Evolutionary conservation across 1,140 invertebrate species (phyloP), one percentile per base, ranked within the genome.

Genomic region (Pentalonia nigronervosa): DNA sequence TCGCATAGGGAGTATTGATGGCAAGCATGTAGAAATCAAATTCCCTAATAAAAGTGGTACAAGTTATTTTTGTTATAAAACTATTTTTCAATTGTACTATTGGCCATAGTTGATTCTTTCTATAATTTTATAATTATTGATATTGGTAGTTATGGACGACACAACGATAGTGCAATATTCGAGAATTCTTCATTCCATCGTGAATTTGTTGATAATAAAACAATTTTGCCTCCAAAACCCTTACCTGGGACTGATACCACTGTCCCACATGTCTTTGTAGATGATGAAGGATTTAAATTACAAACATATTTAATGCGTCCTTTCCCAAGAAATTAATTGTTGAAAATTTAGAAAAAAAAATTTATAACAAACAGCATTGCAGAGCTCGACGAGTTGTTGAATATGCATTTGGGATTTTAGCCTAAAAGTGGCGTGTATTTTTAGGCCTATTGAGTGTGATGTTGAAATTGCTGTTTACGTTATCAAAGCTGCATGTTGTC

Each of bases 241-340:
- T 30, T 92, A 50, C 94, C 93, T 94, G 91, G 94, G 76, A 93
- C 93, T 93, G 36, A 94, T 94, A 87, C 93, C 53, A 81, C 94
- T 25, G 36, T 91, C 21, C 84, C 84, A 3, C 84, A 81, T 87
- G 93, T 84, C 45, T 67, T 88, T 48, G n/a, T 93, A 23, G 86
- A 56, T 56, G 93, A 93, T 81, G 93, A 93, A 60, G 93, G 21
- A 11, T 91, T 91, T 48, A 21, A n/a, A n/a, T n/a, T n/a, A n/a
- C n/a, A n/a, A n/a, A n/a, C n/a, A n/a, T n/a, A n/a, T n/a, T n/a
- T n/a, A 14, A 17, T 50, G 76, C 6, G 67, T 21, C 87, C 48
- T n/a, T 89, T 50, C n/a, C 45, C n/a, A 23, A 48, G 87, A 30
- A 9, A 41, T 6, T 7, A 50, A 23, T 89, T 21, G 25, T 21